These are phyloP conservation scores for Cryptotermes secundus DNA, from an alignment of 1,140 invertebrate species.

Conservation along the genomic window DNA sequence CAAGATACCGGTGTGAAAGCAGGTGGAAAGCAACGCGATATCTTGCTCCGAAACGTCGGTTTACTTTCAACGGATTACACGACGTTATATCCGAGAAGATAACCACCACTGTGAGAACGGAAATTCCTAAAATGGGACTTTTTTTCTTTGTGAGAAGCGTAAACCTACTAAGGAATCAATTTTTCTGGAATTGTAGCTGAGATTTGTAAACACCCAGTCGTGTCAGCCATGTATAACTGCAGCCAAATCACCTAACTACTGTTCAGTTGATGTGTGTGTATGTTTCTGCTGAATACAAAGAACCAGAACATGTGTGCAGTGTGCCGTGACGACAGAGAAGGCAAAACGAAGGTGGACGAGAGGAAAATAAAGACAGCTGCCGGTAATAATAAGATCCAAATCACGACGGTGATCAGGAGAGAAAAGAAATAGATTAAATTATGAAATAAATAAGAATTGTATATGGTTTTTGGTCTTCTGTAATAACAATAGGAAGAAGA, in stretches of 20 bases:
- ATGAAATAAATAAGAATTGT: constrained; percentile 4
- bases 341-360: not conserved
- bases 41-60: too few relatives aligned
- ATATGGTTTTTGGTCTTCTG: not conserved
- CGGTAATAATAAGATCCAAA: not conserved
- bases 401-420: not conserved
- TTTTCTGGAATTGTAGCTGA: too few relatives aligned
- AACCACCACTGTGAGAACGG: too few relatives aligned
- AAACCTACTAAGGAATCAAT: too few relatives aligned
- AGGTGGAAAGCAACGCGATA: too few relatives aligned
- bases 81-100: too few relatives aligned
- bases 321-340: not conserved
- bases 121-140: too few relatives aligned
- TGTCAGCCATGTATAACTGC: too few relatives aligned
- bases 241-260: not conserved
- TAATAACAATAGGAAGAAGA: not conserved
- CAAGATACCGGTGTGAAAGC: too few relatives aligned
- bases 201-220: too few relatives aligned
- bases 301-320: constrained; percentile 1
- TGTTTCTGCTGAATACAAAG: not conserved
- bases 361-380: not conserved
- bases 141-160: too few relatives aligned
- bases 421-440: not conserved
- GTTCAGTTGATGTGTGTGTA: not conserved
- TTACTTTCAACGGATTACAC: too few relatives aligned